Evolutionary conservation across 2,113 vertebrate genomes (phyloP).

Genomic region (Pelusios castaneus): DNA sequence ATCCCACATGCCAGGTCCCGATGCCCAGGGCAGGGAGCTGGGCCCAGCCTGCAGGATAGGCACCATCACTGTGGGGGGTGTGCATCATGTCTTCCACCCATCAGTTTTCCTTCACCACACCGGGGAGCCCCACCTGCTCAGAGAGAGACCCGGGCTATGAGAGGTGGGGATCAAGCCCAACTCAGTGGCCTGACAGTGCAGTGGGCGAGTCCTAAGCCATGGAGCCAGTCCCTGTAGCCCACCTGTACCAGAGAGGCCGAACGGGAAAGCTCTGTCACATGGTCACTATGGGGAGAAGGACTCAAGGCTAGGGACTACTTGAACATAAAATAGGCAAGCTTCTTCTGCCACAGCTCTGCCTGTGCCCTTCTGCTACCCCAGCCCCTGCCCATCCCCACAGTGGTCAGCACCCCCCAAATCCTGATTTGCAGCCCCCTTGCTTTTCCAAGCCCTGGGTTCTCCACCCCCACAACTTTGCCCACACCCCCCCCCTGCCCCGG

Average conservation of each 20-base stretch:
- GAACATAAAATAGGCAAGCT: background rate
- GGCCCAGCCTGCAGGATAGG: background rate
- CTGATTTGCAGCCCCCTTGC: background rate
- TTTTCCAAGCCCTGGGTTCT: background rate
- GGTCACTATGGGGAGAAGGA: background rate
- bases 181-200: background rate
- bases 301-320: background rate
- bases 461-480: no score
- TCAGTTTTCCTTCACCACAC: background rate
- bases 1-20: background rate
- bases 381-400: background rate
- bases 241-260: background rate
- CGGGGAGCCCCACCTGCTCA: background rate
- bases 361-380: background rate
- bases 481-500: background rate
- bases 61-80: background rate
- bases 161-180: background rate
- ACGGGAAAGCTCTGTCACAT: background rate
- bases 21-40: background rate
- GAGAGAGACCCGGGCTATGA: background rate
- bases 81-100: background rate
- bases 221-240: no score
- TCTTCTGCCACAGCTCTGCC: background rate
- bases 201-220: background rate
- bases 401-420: background rate